Evolutionary conservation across 2,888 invertebrate genomes (phyloP), one percentile per base, ranked within the genome.

Genomic region (Noctua janthina): DNA sequence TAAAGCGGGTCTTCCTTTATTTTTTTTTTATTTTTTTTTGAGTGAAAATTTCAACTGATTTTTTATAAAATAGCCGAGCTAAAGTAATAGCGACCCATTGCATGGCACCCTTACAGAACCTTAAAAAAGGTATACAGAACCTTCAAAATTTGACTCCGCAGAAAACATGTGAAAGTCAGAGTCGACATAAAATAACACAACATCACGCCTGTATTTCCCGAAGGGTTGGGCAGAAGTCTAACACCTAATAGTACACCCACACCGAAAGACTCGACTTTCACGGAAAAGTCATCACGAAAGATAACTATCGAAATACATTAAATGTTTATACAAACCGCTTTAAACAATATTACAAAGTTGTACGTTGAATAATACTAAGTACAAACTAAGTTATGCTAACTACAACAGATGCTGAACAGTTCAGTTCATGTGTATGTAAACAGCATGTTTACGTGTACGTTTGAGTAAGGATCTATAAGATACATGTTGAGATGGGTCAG

Each of bases 381-480:
- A 72, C 54, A 71, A 80, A 84, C 80, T 76, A 74, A 84, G 85
- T 83, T 80, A 80, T 56, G 66, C 68, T 49, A 78, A 71, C 72
- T 73, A 69, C 78, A 78, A 64, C 68, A 72, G 84, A 78, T 72
- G 67, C 73, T 66, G 70, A 73, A 68, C 67, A 67, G 67, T 79
- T 71, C 74, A 70, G 79, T 67, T 67, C 84, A 46, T 64, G 79
- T 62, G 54, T 84, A 73, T 66, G 51, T 74, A 73, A 64, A 56
- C 72, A 10, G 49, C n/a, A 54, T 72, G 79, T 79, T 69, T 49
- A 69, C n/a, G 46, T 56, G 39, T 68, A 64, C 59, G 80, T 59
- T 84, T 66, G 66, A 74, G 56, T 70, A 46, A 29, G n/a, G 66
- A 84, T 66, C 64, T 66, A 35, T 39, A 43, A 70, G 66, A 70